Evolutionary conservation across 2,888 invertebrate genomes (phyloP).

Genomic region (Balanococcus diminutus): DNA sequence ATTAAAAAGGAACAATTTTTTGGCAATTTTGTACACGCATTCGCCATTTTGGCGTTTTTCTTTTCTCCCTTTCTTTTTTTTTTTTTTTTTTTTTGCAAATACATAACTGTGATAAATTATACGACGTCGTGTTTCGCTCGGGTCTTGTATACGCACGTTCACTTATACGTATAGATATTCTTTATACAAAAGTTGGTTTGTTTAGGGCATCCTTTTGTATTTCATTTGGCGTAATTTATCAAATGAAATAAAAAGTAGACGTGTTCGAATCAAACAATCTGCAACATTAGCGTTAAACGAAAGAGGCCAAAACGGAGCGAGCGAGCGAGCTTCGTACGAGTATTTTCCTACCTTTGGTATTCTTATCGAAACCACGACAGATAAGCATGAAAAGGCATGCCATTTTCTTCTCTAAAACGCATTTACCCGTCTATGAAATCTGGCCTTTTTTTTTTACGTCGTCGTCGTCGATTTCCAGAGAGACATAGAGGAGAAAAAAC

Average conservation of each 20-base stretch:
- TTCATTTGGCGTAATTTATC: constrained; percentile 39
- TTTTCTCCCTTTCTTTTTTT: not conserved
- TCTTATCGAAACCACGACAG: constrained; percentile 2
- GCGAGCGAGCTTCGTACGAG: not conserved
- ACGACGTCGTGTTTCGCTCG: not conserved
- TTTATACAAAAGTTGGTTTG: not conserved
- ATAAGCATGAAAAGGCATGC: constrained; percentile 12
- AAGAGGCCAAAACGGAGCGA: not conserved
- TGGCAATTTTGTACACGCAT: not conserved
- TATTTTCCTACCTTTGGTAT: not conserved
- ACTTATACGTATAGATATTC: not conserved
- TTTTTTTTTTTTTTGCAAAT: constrained; percentile 16
- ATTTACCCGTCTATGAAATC: not conserved
- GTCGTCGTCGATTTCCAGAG: not conserved
- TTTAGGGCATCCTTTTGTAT: not conserved
- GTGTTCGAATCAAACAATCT: constrained; percentile 27
- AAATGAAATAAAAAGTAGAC: constrained; percentile 31
- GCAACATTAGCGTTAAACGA: constrained; percentile 23
- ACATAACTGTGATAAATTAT: not conserved
- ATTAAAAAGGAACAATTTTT: constrained; percentile 23
- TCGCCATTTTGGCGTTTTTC: not conserved
- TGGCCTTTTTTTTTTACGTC: too few relatives aligned
- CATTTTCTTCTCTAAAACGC: not conserved
- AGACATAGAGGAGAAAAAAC: not conserved
- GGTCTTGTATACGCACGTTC: not conserved